phyloP scores from a whole-genome alignment of 2,797 vertebrate species.

The Muscicapa comitata region DNA sequence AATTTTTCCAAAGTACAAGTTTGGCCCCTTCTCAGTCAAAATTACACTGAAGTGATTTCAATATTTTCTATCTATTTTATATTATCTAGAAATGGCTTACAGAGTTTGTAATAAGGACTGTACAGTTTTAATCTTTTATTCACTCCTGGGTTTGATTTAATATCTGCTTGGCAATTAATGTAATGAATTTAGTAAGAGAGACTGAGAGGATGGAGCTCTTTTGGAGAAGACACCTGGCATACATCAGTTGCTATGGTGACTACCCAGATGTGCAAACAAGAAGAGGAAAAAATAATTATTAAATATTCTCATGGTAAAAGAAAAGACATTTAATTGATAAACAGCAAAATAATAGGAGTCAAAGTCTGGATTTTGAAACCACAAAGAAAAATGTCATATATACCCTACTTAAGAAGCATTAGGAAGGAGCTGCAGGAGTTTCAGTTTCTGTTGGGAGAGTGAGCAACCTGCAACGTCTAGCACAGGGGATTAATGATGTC shows the following conservation, averaged over 20 bases:
- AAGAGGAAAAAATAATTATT: conserved; percentile 27
- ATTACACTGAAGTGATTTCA: neutral
- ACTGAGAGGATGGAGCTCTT: neutral
- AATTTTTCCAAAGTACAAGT: neutral
- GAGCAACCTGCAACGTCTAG: neutral
- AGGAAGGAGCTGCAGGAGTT: neutral
- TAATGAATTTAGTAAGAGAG: conserved; percentile 19
- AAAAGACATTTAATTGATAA: conserved; percentile 33
- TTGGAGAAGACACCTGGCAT: conserved; percentile 52
- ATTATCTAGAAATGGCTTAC: neutral
- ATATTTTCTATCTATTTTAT: neutral
- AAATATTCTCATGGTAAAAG: conserved; percentile 21
- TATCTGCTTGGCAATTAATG: conserved; percentile 49
- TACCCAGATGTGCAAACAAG: conserved; percentile 57
- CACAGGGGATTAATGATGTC: neutral
- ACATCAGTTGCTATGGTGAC: conserved; percentile 62
- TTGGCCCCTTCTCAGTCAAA: neutral
- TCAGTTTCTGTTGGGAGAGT: neutral
- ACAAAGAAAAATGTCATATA: neutral
- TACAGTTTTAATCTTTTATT: conserved; percentile 3
- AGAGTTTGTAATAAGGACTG: neutral
- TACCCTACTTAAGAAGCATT: neutral
- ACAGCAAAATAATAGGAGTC: neutral
- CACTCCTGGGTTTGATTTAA: neutral
- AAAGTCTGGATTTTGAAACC: neutral